Base-by-base conservation (phyloP, 2,113 vertebrate species). In the Lagopus leucura region DNA sequence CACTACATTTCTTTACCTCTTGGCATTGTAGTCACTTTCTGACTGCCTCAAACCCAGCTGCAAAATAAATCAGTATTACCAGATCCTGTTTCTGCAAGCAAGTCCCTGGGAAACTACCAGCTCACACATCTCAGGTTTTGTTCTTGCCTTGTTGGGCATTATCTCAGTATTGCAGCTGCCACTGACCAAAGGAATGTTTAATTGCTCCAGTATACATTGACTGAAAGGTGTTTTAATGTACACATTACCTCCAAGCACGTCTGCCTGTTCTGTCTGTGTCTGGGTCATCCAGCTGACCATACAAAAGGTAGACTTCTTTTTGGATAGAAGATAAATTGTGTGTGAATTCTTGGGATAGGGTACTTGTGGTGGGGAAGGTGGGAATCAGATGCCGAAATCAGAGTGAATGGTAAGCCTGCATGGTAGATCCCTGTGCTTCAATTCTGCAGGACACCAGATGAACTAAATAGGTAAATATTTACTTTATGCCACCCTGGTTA, bases 51-150 rank as follows among this genome's bases (percentile, higher is more conserved):
- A 13, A 74, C 22, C 22, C 43, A 72, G 45, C 32, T 91, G 89
- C 75, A 83, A 77, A 85, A 85, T 8, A 85, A 17, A 54, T 75
- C 63, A 75, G 83, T 73, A 25, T 36, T 63, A 60, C 61, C 57
- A 81, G 80, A 78, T 79, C 63, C 66, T 94, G 75, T 77, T 92
- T 86, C 90, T 89, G 40, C 82, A 80, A 76, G 83, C 54, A 90
- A 73, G 36, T 22, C 80, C 89, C 38, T 67, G 82, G 69, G 38
- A 93, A 94, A 67, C 38, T 43, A 70, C 43, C 64, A 36, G 45
- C 55, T 74, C 43, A 52, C 20, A 67, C 3, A 57, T 52, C 19
- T 83, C 86, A 80, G 65, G 28, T 21, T 90, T 88, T 93, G 32
- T 15, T 79, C 63, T 67, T 89, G 45, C 54, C 89, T 85, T 91